phyloP scores from a whole-genome alignment of 1,140 invertebrate species.

The Cotesia vestalis region DNA sequence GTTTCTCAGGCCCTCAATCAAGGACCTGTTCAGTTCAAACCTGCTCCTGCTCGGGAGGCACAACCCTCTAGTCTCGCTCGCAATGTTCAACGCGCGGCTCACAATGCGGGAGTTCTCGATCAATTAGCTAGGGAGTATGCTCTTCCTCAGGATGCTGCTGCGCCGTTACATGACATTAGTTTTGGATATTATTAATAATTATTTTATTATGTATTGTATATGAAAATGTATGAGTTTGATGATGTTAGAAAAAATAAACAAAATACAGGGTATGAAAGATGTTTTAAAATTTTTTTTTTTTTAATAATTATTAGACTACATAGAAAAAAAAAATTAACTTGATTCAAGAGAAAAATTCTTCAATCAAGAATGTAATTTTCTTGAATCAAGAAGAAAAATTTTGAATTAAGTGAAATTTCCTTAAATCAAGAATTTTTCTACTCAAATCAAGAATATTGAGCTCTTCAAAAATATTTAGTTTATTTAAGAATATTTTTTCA shows the following conservation, averaged over 20 bases:
- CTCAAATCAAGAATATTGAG: too few species aligned
- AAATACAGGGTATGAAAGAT: too few species aligned
- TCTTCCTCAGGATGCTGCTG: slow-evolving; percentile 73
- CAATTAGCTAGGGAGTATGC: slow-evolving; percentile 83
- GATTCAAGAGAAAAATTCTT: too few species aligned
- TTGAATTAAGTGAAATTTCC: too few species aligned
- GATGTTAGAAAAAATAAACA: neutral
- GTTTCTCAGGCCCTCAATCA: slow-evolving; percentile 63
- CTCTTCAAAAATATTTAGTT: too few species aligned
- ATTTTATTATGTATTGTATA: neutral
- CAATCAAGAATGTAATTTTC: too few species aligned
- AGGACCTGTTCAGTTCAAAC: slow-evolving; percentile 59
- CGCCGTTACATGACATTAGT: slow-evolving; percentile 80
- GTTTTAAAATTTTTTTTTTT: too few species aligned
- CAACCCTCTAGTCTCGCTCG: slow-evolving; percentile 46
- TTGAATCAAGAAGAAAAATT: too few species aligned
- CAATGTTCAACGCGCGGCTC: slow-evolving; percentile 24
- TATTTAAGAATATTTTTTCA: too few species aligned
- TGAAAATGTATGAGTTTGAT: neutral
- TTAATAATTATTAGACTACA: too few species aligned
- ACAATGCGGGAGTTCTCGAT: slow-evolving; percentile 74
- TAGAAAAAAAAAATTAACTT: too few species aligned
- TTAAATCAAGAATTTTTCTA: too few species aligned
- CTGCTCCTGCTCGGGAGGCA: slow-evolving; percentile 59
- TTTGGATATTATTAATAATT: slow-evolving; percentile 76